A percentile compares a stretch with the other conserved stretches of the same genome.
These are phyloP conservation scores for Steatornis caripensis DNA, from an alignment of 2,113 vertebrate genomes.

Conservation along the genomic window DNA sequence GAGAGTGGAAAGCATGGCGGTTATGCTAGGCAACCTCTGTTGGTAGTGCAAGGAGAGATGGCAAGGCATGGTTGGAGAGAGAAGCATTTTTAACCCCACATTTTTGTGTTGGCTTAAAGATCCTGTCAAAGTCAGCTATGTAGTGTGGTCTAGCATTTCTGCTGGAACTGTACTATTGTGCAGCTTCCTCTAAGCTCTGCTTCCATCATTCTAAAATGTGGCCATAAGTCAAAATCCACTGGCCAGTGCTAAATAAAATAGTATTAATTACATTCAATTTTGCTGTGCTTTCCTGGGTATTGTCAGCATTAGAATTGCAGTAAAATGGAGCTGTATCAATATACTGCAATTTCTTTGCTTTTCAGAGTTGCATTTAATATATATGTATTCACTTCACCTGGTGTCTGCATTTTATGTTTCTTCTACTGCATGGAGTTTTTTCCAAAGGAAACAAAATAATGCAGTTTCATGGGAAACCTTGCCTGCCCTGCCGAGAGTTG, in stretches of 20 bases:
- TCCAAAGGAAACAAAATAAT: neutral
- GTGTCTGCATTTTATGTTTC: conserved; percentile 5
- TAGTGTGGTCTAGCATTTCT: neutral
- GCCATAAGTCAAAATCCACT: neutral
- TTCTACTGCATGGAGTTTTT: neutral
- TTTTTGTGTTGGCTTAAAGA: neutral
- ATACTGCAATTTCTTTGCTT: neutral
- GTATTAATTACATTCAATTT: neutral
- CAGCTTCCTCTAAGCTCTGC: neutral
- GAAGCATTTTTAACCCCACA: neutral
- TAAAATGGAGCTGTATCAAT: neutral
- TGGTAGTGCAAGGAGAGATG: neutral
- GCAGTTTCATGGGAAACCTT: neutral
- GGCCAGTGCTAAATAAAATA: neutral
- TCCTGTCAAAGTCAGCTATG: neutral
- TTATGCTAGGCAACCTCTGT: neutral
- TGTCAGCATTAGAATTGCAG: neutral
- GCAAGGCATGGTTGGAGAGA: neutral
- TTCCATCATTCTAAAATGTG: neutral
- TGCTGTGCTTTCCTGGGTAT: neutral
- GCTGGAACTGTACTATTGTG: neutral
- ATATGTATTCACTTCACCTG: neutral
- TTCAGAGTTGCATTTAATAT: neutral
- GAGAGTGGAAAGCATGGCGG: neutral
- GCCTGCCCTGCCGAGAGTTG: neutral